Evolutionary conservation across 2,113 vertebrate species (phyloP).

Genomic region (Channa argus): DNA sequence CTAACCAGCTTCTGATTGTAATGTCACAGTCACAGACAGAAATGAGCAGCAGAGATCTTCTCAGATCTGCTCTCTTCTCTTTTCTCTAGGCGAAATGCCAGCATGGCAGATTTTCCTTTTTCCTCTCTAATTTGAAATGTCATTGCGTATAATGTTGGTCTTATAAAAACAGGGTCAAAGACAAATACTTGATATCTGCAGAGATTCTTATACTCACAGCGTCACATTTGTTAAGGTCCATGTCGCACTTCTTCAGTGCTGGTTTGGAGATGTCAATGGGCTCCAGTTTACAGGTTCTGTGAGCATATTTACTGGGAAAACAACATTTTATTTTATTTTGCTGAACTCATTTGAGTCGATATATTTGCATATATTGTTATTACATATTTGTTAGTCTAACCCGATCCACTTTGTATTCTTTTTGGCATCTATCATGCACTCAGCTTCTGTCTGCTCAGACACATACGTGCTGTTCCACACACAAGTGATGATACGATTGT

Average conservation of each 20-base stretch:
- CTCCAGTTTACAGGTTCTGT: background rate
- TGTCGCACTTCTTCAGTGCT: conserved; percentile 11
- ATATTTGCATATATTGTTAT: background rate
- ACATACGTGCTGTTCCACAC: conserved; percentile 32
- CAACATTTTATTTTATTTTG: background rate
- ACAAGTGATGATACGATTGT: conserved; percentile 33
- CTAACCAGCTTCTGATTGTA: too few relatives aligned
- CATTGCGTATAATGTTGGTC: too few relatives aligned
- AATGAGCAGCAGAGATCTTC: too few relatives aligned
- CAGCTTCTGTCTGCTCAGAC: background rate
- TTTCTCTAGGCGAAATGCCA: too few relatives aligned
- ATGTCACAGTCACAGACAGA: too few relatives aligned
- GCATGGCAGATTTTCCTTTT: too few relatives aligned
- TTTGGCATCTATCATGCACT: conserved; percentile 13
- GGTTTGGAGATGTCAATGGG: conserved; percentile 22
- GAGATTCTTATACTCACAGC: conserved; percentile 5
- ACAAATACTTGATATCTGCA: background rate
- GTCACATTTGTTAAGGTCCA: accelerated
- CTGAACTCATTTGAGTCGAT: background rate
- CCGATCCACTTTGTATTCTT: accelerated
- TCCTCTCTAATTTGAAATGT: too few relatives aligned
- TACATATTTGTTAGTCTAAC: too few relatives aligned
- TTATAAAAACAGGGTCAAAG: too few relatives aligned
- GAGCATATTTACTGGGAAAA: accelerated
- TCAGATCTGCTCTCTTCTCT: too few relatives aligned